Conservation (phyloP, 1,140 invertebrate species). For the Elysia chlorotica region DNA sequence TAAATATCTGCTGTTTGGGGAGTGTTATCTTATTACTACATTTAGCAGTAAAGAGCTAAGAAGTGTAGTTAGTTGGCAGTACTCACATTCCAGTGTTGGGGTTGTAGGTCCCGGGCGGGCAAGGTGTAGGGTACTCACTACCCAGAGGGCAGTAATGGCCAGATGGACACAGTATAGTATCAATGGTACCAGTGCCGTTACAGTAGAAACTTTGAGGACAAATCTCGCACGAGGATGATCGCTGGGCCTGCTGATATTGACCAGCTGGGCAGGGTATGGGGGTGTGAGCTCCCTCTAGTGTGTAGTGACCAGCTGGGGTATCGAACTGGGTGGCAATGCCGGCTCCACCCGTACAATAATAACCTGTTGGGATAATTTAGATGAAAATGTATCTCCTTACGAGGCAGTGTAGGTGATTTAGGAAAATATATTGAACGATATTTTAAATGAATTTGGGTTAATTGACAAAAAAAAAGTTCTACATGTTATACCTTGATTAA, state of each 20-base stretch:
- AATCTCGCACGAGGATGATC: slow-evolving; percentile 37
- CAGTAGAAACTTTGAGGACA: slow-evolving; percentile 59
- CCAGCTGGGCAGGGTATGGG: slow-evolving; percentile 51
- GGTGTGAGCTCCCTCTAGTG: slow-evolving; percentile 48
- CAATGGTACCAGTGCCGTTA: slow-evolving; percentile 47
- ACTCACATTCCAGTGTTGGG: slow-evolving; percentile 33
- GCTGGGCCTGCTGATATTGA: slow-evolving; percentile 42
- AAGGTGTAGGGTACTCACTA: slow-evolving; percentile 50
- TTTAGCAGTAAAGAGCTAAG: too few relatives aligned
- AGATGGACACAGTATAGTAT: slow-evolving; percentile 46
- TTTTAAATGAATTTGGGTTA: too few relatives aligned
- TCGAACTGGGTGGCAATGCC: slow-evolving; percentile 49
- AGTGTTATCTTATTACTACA: too few relatives aligned
- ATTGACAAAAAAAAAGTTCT: too few relatives aligned
- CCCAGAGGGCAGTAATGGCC: slow-evolving; percentile 54
- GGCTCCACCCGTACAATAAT: slow-evolving; percentile 57
- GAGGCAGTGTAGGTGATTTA: too few relatives aligned
- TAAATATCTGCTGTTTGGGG: too few relatives aligned
- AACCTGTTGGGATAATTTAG: too few relatives aligned
- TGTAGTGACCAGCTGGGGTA: slow-evolving; percentile 50
- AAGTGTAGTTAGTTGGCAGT: too few relatives aligned
- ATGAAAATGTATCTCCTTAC: too few relatives aligned
- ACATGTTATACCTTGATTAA: too few relatives aligned
- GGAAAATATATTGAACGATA: too few relatives aligned
- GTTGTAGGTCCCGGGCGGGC: slow-evolving; percentile 49